Percentiles rank a stretch among this genome's conserved stretches.
Evolutionary conservation across 2,888 invertebrate species (phyloP).

Genomic region (Pandemis heparana): DNA sequence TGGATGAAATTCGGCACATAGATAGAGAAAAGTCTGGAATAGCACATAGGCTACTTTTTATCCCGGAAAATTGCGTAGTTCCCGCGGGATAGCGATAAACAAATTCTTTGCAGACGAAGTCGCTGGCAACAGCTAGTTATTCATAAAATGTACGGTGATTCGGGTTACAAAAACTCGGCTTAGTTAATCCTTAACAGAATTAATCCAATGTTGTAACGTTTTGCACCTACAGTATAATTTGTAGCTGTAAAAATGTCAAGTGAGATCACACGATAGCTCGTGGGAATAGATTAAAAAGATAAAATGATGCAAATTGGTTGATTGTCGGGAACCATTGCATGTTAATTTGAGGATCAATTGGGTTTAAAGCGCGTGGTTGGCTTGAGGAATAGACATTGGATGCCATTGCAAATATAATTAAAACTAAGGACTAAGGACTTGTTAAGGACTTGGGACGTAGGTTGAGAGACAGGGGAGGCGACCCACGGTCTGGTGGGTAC

Average conservation of each 20-base stretch:
- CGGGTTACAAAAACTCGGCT: background rate
- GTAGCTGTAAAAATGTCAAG: slow-evolving; percentile 29
- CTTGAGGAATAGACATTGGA: background rate
- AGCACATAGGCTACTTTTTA: no score
- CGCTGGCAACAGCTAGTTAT: no score
- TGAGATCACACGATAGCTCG: background rate
- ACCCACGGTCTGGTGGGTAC: no score
- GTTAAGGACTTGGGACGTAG: no score
- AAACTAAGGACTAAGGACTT: no score
- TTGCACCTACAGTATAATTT: slow-evolving; percentile 17
- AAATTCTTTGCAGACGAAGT: no score
- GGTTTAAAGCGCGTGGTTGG: background rate
- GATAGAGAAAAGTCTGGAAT: no score
- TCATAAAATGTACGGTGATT: no score
- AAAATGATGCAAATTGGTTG: slow-evolving; percentile 9
- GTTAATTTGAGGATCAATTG: slow-evolving; percentile 3
- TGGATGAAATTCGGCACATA: no score
- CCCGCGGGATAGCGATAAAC: no score
- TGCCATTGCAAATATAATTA: background rate
- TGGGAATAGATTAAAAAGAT: slow-evolving; percentile 7
- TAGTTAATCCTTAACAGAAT: background rate
- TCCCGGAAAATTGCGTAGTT: no score
- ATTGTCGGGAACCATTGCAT: slow-evolving; percentile 11
- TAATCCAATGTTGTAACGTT: slow-evolving; percentile 22
- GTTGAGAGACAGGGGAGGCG: no score